Conservation (phyloP, 2,888 invertebrate genomes). For the Iselma pallidipennis region DNA sequence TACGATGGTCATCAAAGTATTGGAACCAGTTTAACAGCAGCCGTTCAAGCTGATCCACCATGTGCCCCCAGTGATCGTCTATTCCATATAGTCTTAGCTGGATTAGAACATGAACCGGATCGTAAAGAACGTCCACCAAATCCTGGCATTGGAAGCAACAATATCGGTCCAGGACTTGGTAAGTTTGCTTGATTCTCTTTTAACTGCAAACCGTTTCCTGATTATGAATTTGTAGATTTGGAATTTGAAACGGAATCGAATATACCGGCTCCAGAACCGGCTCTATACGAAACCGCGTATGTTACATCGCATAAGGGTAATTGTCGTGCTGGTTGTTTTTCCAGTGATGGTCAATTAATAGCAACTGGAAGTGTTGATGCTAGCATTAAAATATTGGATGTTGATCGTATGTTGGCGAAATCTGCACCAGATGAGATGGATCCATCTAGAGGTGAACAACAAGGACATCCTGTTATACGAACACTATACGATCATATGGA, state of each 20-base stretch:
- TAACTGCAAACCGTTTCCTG: not conserved
- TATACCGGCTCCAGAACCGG: constrained; percentile 92
- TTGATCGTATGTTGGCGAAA: constrained; percentile 98
- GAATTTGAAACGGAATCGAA: constrained; percentile 97
- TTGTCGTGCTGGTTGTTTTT: constrained; percentile 95
- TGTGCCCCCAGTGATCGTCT: constrained; percentile 96
- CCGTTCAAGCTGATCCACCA: constrained; percentile 88
- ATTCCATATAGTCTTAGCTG: constrained; percentile 82
- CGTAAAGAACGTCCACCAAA: constrained; percentile 64
- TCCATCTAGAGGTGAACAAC: constrained; percentile 80
- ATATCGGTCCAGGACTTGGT: constrained; percentile 68
- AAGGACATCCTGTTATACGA: constrained; percentile 97
- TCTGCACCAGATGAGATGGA: constrained; percentile 91
- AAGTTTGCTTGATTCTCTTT: constrained; percentile 17
- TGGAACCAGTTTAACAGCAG: constrained; percentile 80
- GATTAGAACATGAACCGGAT: constrained; percentile 83
- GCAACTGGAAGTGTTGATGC: constrained; percentile 99
- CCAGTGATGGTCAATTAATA: constrained; percentile 90
- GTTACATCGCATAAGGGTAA: constrained; percentile 98
- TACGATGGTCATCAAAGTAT: constrained; percentile 97
- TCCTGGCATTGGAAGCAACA: constrained; percentile 65
- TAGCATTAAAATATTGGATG: constrained; percentile 98
- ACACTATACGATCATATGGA: constrained; percentile 97
- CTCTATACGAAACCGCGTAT: constrained; percentile 97
- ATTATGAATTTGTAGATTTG: constrained; percentile 65